Percentiles rank a stretch among this genome's conserved stretches.
Conservation (phyloP, 2,113 vertebrate species). For the Hepsetus odoe region DNA sequence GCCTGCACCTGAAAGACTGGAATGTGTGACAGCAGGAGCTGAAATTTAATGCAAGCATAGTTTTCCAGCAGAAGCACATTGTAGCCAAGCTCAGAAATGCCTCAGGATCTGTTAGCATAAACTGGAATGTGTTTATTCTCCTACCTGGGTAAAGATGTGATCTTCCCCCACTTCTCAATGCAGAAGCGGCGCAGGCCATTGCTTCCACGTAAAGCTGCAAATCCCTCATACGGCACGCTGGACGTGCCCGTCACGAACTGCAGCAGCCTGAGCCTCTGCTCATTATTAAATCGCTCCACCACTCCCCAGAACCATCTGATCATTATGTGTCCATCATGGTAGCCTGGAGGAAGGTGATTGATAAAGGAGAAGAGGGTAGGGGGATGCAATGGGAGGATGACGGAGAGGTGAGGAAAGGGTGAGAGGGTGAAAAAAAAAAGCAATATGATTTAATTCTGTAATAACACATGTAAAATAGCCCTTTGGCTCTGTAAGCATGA, state of each 20-base stretch:
- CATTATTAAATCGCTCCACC: constrained; percentile 95
- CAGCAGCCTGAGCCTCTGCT: constrained; percentile 90
- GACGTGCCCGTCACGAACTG: constrained; percentile 97
- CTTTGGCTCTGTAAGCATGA: not conserved
- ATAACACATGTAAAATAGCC: not conserved
- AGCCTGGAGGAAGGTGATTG: constrained; percentile 75
- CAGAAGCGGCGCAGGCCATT: constrained; percentile 94
- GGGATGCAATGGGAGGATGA: too few species aligned
- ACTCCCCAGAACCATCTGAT: constrained; percentile 98
- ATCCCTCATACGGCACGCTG: constrained; percentile 96
- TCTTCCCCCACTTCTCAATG: constrained; percentile 98
- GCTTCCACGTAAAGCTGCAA: constrained; percentile 90
- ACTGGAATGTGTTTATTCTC: not conserved
- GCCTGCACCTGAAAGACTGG: not conserved
- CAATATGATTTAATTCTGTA: not conserved
- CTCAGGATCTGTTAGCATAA: not conserved
- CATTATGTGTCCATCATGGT: constrained; percentile 95
- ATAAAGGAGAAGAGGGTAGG: not conserved
- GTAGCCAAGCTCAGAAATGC: not conserved
- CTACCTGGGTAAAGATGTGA: constrained; percentile 95
- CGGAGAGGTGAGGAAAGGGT: too few species aligned
- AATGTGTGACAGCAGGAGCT: not conserved
- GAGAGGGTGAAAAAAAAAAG: too few species aligned
- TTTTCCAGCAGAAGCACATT: not conserved
- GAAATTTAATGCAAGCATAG: not conserved